Evolutionary conservation across 2,113 vertebrate genomes (phyloP), one percentile per base, ranked within the genome.

Genomic region (Zonotrichia leucophrys): DNA sequence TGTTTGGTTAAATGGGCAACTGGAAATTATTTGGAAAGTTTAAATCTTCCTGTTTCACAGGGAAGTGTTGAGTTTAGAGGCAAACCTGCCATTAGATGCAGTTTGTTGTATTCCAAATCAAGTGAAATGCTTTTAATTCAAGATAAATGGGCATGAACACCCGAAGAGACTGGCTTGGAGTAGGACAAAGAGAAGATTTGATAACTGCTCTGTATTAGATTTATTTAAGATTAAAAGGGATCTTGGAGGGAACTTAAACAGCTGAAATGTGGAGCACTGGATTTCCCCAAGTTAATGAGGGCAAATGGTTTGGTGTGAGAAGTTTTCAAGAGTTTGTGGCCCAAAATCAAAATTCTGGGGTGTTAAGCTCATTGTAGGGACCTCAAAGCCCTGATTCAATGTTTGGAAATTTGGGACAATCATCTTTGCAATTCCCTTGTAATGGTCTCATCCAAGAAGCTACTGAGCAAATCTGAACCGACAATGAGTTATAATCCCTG

Each of bases 191-290:
- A 44, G 30, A 35, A 5, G 6, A 83, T 33, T 0, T 50, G 22
- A 81, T 30, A 90, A 28, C 9, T 44, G 10, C 4, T 41, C 30
- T 83, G 12, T 15, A 27, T 39, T 47, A 42, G 20, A 30, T 50
- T 12, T 24, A 16, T 37, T 66, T 53, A 37, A 30, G 31, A 62
- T 59, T 33, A 39, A 82, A 55, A 58, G 5, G 4, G 9, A 2
- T 67, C 10, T 20, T 17, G 31, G 41, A 67, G 21, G 42, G 20
- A 83, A 33, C n/a, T 62, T 10, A 50, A 49, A 46, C 31, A 80
- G 22, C 7, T 58, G 63, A 68, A 28, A 41, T 9, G 10, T 9
- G 33, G 60, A 73, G 7, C 0, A 0, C 5, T 39, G 23, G 2
- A 5, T 17, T 87, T 68, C 46, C 49, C 41, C 0, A 0, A 33